Evolutionary conservation across 2,888 invertebrate genomes (phyloP).

Genomic region (Hylaea fasciaria): DNA sequence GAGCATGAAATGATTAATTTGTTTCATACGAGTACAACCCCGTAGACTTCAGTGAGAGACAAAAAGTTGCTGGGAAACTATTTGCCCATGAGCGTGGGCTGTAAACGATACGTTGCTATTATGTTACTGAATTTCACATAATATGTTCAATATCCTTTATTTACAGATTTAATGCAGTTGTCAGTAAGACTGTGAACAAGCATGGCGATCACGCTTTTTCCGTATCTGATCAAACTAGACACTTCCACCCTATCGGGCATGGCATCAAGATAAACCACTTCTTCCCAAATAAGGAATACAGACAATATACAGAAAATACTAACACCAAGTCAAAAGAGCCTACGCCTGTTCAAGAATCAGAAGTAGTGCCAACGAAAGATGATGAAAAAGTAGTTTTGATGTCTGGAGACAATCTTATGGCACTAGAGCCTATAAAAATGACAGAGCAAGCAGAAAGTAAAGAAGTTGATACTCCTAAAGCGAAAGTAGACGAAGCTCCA

Average conservation of each 20-base stretch:
- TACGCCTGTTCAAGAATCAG: constrained; percentile 56
- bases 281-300: constrained; percentile 65
- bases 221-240: constrained; percentile 65
- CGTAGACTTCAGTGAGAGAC: no score
- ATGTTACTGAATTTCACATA: no score
- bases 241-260: constrained; percentile 66
- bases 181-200: constrained; percentile 76
- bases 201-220: constrained; percentile 75
- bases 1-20: no score
- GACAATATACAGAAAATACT: constrained; percentile 34
- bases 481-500: constrained; percentile 39
- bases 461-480: constrained; percentile 41
- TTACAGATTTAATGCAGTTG: constrained; percentile 84
- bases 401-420: constrained; percentile 47
- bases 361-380: constrained; percentile 40
- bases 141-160: constrained; percentile 16
- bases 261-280: constrained; percentile 74
- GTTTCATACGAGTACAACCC: no score
- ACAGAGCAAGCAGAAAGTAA: constrained; percentile 34
- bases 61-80: no score
- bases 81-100: no score
- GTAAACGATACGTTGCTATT: no score
- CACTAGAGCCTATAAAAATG: constrained; percentile 47
- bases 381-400: constrained; percentile 45
- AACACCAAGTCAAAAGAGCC: constrained; percentile 43